Evolutionary conservation across 2,888 invertebrate species (phyloP).

Genomic region (Drosophila mayaguana): DNA sequence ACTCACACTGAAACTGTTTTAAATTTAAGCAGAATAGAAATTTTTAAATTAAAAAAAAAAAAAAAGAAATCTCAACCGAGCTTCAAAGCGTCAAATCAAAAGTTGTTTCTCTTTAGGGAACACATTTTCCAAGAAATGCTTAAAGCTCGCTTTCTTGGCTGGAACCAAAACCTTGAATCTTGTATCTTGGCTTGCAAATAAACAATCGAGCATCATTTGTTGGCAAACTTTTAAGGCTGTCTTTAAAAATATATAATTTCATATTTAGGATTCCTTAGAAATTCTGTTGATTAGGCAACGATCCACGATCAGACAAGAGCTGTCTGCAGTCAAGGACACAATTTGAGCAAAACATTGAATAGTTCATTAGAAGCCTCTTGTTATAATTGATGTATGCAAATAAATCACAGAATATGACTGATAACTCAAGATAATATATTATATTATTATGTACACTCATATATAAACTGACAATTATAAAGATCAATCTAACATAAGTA

Average conservation of each 20-base stretch:
- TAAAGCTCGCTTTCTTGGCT: too few relatives aligned
- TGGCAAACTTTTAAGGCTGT: not conserved
- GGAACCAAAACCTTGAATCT: too few relatives aligned
- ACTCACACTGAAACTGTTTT: too few relatives aligned
- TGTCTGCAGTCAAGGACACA: not conserved
- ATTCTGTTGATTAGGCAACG: not conserved
- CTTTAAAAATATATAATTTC: not conserved
- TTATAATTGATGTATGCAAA: not conserved
- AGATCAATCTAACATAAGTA: not conserved
- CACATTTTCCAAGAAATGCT: too few relatives aligned
- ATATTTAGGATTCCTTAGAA: not conserved
- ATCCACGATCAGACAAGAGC: not conserved
- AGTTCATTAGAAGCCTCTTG: conserved; percentile 1
- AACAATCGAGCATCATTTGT: too few relatives aligned
- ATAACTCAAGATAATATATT: not conserved
- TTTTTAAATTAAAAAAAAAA: too few relatives aligned
- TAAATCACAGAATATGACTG: not conserved
- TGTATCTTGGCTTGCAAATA: too few relatives aligned
- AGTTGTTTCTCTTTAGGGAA: too few relatives aligned
- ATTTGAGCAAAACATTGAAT: not conserved
- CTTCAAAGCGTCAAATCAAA: too few relatives aligned
- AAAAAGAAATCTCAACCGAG: too few relatives aligned
- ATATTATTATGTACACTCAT: not conserved
- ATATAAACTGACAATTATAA: not conserved
- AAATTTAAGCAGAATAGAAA: too few relatives aligned